These are phyloP conservation scores for Polypterus bichir DNA, from an alignment of 2,113 vertebrate species.

Conservation along the genomic window DNA sequence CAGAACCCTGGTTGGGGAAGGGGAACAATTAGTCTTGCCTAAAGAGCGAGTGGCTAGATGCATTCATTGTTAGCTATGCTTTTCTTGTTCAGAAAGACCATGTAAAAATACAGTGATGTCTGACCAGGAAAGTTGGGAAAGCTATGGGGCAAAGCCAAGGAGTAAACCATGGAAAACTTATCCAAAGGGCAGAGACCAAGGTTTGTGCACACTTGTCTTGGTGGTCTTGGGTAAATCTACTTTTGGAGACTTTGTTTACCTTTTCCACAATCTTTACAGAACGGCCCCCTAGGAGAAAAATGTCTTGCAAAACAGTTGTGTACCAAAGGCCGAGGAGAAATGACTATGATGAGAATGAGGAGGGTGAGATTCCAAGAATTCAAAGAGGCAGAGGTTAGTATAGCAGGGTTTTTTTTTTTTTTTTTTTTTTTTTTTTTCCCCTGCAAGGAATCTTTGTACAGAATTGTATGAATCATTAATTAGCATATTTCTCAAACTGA, in stretches of 20 bases:
- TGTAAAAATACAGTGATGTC: constrained; percentile 17
- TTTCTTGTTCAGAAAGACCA: constrained; percentile 24
- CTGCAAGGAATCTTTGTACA: too few species aligned
- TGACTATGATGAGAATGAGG: constrained; percentile 23
- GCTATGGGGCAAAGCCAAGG: constrained; percentile 21
- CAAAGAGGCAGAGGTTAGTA: constrained; percentile 39
- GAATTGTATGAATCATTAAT: too few species aligned
- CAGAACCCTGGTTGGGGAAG: too few species aligned
- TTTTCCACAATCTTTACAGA: constrained; percentile 22
- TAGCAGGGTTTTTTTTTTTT: too few species aligned
- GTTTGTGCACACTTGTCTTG: constrained; percentile 11
- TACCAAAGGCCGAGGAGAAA: constrained; percentile 29
- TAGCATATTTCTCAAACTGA: too few species aligned
- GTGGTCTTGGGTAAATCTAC: too few species aligned
- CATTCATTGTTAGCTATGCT: too few species aligned
- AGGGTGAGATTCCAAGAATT: constrained; percentile 15
- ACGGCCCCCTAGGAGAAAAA: constrained; percentile 28
- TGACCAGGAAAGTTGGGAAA: constrained; percentile 28
- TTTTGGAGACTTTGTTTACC: not conserved
- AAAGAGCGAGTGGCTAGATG: too few species aligned
- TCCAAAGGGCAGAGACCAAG: constrained; percentile 28
- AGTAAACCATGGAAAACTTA: constrained; percentile 24
- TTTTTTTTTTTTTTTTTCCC: too few species aligned
- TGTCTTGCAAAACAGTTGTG: constrained; percentile 17
- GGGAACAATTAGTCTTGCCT: too few species aligned